These are phyloP conservation scores for Dasypus novemcinctus DNA, from an alignment of 2,113 vertebrate species.

Conservation along the genomic window DNA sequence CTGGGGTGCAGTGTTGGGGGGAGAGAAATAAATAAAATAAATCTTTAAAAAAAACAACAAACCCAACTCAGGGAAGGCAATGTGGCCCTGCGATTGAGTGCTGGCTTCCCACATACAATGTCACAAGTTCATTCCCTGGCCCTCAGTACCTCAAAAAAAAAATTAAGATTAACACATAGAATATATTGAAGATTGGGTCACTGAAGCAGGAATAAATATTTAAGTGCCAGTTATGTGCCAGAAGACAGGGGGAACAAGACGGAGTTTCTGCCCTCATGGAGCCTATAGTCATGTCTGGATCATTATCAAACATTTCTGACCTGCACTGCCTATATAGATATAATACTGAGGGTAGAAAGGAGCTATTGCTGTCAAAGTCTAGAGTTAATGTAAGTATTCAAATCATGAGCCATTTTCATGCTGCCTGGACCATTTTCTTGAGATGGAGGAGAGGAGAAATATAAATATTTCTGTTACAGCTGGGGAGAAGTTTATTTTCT, in stretches of 20 bases:
- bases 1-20: no score
- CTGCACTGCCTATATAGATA: neutral
- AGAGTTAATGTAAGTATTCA: neutral
- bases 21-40: no score
- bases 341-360: neutral
- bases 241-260: neutral
- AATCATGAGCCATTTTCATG: neutral
- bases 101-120: no score
- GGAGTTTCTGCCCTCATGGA: neutral
- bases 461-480: neutral
- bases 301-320: neutral
- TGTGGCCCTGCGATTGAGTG: no score
- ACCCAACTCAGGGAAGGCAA: no score
- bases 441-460: neutral
- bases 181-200: neutral
- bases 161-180: neutral
- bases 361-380: neutral
- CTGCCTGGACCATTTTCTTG: neutral
- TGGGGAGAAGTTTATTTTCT: neutral
- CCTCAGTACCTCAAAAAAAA: no score
- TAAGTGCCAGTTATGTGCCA: neutral
- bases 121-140: no score
- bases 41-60: no score
- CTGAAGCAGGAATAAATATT: constrained; percentile 4
- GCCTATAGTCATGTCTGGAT: neutral